phyloP scores from a whole-genome alignment of 2,797 vertebrate genomes.

The Manis pentadactyla region DNA sequence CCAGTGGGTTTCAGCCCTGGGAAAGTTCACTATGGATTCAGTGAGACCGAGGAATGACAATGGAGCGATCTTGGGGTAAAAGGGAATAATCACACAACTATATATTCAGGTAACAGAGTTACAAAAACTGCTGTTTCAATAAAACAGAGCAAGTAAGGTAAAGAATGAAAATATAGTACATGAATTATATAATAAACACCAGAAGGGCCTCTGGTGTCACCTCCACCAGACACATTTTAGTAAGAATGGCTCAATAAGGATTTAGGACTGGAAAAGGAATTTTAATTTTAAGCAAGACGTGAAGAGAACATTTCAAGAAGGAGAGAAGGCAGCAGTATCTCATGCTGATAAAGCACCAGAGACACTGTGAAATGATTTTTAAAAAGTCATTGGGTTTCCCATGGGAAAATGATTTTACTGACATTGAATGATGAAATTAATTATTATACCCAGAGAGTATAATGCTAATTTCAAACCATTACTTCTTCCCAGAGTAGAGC shows the following conservation, averaged over 20 bases:
- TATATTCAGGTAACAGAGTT: not conserved
- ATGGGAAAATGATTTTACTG: not conserved
- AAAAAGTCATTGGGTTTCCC: not conserved
- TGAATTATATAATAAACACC: not conserved
- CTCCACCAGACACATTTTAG: not conserved
- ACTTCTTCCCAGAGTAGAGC: not conserved
- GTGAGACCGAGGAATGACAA: too few species aligned
- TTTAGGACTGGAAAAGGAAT: not conserved
- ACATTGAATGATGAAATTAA: slow-evolving; percentile 13
- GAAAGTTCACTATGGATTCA: too few species aligned
- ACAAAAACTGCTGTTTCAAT: not conserved
- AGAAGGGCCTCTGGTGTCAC: too few species aligned
- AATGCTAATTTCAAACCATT: not conserved
- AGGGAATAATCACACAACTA: not conserved
- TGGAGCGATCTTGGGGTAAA: too few species aligned
- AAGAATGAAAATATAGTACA: not conserved
- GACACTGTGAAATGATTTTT: not conserved
- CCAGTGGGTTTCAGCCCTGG: too few species aligned
- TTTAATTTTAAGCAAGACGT: not conserved
- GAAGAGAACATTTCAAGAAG: not conserved
- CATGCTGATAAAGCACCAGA: not conserved
- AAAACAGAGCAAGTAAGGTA: not conserved
- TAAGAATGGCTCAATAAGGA: not conserved
- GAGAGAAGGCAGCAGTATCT: not conserved
- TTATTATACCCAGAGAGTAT: not conserved